These are phyloP conservation scores for Plumapathes pennacea DNA, from an alignment of 92 coral and sea anemone genomes.

Conservation along the genomic window DNA sequence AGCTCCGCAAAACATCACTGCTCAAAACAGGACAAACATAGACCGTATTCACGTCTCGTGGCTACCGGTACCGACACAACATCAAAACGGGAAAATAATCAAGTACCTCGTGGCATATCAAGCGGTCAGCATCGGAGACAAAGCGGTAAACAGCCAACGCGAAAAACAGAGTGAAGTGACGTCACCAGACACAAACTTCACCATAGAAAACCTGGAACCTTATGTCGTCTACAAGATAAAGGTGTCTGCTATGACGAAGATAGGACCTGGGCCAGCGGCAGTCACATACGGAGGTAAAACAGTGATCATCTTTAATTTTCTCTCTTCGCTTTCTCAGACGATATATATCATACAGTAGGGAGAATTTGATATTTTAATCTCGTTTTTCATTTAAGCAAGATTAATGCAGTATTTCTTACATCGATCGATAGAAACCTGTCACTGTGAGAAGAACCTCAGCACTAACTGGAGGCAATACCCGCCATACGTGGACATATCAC, in stretches of 20 bases:
- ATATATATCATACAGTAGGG: too few species aligned
- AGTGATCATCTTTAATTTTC: not conserved
- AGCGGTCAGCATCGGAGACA: constrained; percentile 4
- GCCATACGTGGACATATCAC: constrained; percentile 45
- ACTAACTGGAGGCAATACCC: constrained; percentile 60
- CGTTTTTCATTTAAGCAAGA: not conserved
- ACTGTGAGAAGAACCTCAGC: constrained; percentile 37
- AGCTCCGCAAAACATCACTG: constrained; percentile 56
- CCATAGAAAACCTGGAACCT: constrained; percentile 22
- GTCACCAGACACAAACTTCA: not conserved
- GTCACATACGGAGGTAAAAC: constrained; percentile 49
- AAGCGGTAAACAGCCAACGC: constrained; percentile 4
- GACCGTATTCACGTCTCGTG: constrained; percentile 44
- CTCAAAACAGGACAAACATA: constrained; percentile 53
- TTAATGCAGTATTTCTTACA: not conserved
- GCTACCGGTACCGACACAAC: constrained; percentile 39
- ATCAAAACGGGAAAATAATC: constrained; percentile 43
- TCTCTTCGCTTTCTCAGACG: too few species aligned
- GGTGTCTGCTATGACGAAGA: constrained; percentile 56
- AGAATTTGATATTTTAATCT: too few species aligned
- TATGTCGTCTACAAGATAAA: constrained; percentile 37
- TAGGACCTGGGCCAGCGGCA: constrained; percentile 29
- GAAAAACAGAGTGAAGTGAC: not conserved
- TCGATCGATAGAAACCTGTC: constrained; percentile 53
- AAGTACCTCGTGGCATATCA: constrained; percentile 46